Evolutionary conservation across 2,888 invertebrate genomes (phyloP).

Genomic region (Zaprionus obscuricornis): DNA sequence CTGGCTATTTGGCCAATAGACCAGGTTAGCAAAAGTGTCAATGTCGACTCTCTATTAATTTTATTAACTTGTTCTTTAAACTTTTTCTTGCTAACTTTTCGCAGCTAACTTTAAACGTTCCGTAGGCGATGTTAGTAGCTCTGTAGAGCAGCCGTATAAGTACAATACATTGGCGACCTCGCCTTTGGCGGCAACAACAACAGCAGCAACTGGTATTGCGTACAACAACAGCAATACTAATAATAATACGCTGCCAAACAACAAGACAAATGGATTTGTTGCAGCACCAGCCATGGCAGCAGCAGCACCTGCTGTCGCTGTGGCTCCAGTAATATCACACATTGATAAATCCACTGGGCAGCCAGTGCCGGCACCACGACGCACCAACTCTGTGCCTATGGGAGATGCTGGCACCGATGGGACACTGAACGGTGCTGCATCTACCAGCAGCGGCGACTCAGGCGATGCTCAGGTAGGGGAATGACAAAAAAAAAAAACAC

Average conservation of each 20-base stretch:
- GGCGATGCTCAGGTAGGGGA: constrained; percentile 81
- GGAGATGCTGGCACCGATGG: constrained; percentile 71
- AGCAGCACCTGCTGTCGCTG: too few species aligned
- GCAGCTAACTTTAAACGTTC: constrained; percentile 86
- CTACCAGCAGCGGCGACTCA: constrained; percentile 60
- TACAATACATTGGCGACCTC: constrained; percentile 74
- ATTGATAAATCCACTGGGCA: constrained; percentile 80
- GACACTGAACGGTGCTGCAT: constrained; percentile 56
- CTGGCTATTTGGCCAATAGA: constrained; percentile 89
- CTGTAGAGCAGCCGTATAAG: constrained; percentile 74
- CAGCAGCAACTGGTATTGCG: constrained; percentile 32
- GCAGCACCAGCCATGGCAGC: constrained; percentile 31
- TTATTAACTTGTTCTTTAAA: constrained; percentile 23
- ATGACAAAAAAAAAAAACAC: constrained; percentile 34
- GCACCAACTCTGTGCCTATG: constrained; percentile 84
- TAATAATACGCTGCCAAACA: constrained; percentile 57
- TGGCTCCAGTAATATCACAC: too few species aligned
- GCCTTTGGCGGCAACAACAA: constrained; percentile 41
- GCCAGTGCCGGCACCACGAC: constrained; percentile 83
- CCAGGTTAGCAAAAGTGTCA: constrained; percentile 83
- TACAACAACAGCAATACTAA: constrained; percentile 50
- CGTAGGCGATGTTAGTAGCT: constrained; percentile 84
- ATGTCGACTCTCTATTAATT: constrained; percentile 17
- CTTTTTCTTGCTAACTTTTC: not conserved
- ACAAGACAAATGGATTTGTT: constrained; percentile 80